phyloP scores from a whole-genome alignment of 1,140 invertebrate species.

The Bombus pascuorum region DNA sequence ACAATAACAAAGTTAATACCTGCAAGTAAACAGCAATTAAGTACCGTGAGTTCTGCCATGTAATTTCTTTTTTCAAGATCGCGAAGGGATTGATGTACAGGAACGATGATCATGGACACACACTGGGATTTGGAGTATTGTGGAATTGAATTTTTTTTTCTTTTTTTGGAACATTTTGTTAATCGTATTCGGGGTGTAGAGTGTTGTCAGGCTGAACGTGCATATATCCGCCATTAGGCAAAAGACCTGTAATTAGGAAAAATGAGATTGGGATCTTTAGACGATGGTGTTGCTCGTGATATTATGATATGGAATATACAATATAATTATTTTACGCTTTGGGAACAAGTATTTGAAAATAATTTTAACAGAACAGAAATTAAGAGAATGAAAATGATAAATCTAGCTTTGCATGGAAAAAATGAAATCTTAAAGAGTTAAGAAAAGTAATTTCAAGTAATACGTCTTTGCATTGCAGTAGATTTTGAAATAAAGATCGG shows the following conservation, averaged over 20 bases:
- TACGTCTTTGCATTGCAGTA: background rate
- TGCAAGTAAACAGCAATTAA: constrained; percentile 20
- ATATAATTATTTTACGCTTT: background rate
- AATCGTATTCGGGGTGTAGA: constrained; percentile 32
- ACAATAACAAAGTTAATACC: constrained; percentile 1
- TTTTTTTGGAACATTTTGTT: constrained; percentile 1
- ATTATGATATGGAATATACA: background rate
- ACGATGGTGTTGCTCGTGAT: too few species aligned
- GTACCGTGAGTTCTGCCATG: constrained; percentile 1
- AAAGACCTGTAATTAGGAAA: constrained; percentile 66
- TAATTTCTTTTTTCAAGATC: constrained; percentile 9
- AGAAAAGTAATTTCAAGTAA: background rate
- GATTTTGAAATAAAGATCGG: background rate
- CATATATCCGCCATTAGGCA: constrained; percentile 77
- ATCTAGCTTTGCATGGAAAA: background rate
- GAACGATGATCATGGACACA: constrained; percentile 49
- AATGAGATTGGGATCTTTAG: background rate
- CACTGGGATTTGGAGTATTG: constrained; percentile 16
- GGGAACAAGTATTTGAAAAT: background rate
- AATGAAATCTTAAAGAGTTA: background rate
- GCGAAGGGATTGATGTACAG: background rate
- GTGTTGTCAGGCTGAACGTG: constrained; percentile 58
- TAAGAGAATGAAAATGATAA: background rate
- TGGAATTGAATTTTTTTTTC: background rate
- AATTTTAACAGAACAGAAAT: background rate